These are phyloP conservation scores for Drosophila kuntzei DNA, from an alignment of 2,888 invertebrate species.

Conservation along the genomic window DNA sequence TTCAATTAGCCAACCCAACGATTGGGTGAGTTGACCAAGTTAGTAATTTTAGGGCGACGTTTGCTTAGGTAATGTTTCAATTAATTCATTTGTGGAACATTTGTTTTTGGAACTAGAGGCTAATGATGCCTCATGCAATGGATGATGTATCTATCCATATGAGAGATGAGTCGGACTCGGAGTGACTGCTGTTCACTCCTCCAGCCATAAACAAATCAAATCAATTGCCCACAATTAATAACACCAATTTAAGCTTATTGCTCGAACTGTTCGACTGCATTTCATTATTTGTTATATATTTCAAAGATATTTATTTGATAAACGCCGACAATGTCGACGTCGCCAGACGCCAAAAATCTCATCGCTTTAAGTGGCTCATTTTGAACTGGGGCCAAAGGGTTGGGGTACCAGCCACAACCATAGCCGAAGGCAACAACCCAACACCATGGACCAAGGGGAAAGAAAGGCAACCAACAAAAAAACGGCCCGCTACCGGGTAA, in stretches of 20 bases:
- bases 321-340: constrained; percentile 63
- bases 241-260: constrained; percentile 67
- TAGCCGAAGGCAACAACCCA: constrained; percentile 61
- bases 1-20: constrained; percentile 72
- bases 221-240: constrained; percentile 78
- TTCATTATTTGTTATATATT: constrained; percentile 81
- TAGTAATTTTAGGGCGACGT: constrained; percentile 47
- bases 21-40: constrained; percentile 24
- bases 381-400: constrained; percentile 39
- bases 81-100: constrained; percentile 70
- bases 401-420: constrained; percentile 41
- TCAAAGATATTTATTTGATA: constrained; percentile 80
- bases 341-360: constrained; percentile 81
- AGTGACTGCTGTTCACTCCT: too few relatives aligned
- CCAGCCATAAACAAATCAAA: constrained; percentile 65
- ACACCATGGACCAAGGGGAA: constrained; percentile 48
- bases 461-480: constrained; percentile 17
- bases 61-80: constrained; percentile 83
- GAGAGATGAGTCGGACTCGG: too few relatives aligned
- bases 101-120: constrained; percentile 45
- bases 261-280: constrained; percentile 58
- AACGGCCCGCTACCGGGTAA: constrained; percentile 74
- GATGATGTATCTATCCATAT: constrained; percentile 47
- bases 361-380: constrained; percentile 81
- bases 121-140: constrained; percentile 57